Conservation (phyloP, 1,140 invertebrate genomes). For the Caerostris extrusa region DNA sequence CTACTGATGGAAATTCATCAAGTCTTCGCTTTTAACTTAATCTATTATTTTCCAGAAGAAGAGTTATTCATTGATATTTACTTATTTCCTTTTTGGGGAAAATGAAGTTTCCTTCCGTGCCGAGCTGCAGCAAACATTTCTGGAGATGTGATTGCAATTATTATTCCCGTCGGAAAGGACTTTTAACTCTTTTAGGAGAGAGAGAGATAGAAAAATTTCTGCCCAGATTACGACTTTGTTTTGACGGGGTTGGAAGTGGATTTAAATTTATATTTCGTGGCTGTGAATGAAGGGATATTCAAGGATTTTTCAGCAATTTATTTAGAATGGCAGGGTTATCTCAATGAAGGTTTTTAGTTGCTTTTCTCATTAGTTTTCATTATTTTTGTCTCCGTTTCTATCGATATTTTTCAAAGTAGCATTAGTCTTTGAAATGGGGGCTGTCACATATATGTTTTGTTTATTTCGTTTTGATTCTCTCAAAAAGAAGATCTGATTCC, state of each 20-base stretch:
- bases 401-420: no score
- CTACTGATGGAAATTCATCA: not conserved
- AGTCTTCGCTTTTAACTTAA: not conserved
- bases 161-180: not conserved
- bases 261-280: not conserved
- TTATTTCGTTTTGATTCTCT: no score
- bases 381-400: not conserved
- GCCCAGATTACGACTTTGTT: constrained; percentile 13
- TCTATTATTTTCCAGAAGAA: constrained; percentile 28
- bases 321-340: no score
- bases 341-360: no score
- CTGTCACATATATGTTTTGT: no score
- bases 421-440: no score
- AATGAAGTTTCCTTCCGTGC: constrained; percentile 16
- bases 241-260: not conserved
- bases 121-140: not conserved
- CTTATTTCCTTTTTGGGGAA: not conserved
- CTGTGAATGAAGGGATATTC: no score
- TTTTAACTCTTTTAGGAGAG: no score
- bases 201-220: not conserved
- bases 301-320: no score
- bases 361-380: not conserved
- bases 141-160: not conserved
- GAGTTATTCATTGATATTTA: constrained; percentile 14
- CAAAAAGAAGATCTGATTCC: no score